Base-by-base conservation (phyloP, 2,797 vertebrate species). In the Micrastur ruficollis region DNA sequence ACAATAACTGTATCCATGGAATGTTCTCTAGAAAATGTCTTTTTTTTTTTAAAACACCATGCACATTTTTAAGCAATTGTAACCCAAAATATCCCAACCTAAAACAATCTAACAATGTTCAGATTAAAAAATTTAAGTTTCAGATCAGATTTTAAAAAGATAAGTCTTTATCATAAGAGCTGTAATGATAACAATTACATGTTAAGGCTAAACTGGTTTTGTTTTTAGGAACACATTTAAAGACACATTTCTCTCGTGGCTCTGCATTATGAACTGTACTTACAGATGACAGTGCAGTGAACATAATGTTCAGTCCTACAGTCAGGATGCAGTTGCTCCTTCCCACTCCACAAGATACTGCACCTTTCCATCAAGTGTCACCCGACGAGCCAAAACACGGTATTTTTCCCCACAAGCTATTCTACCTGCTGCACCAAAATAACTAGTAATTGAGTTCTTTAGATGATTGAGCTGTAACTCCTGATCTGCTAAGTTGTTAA, bases 291-390 rank as follows among this genome's bases (percentile, higher is more conserved):
- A 98, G 98, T 98, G 98, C 98, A 98, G 97, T 97, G 97, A 97
- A 97, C 97, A 97, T 96, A 97, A 97, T 95, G 97, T 98, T 98
- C 97, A 98, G 98, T 97, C 97, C 97, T 97, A 97, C 89, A 97
- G 98, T 99, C 99, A 99, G 81, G 99, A 99, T 63, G 99, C 99
- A 90, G 99, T 99, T 89, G 99, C 99, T 94, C 99, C 99, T 98
- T 99, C 99, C 99, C 99, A 99, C 96, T 99, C 99, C 97, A 99
- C 99, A 96, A 99, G 98, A 97, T 99, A 99, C 99, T 99, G 99
- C 98, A 99, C 99, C 98, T 99, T 99, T 78, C 99, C 99, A 32
- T 99, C 99, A 53, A 99, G 98, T 4, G 99, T 99, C 97, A 99
- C 99, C 72, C 99, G 98, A 67, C 99, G 98, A 96, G 99, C 99